A percentile compares a stretch with the other conserved stretches of the same genome.
Conservation (phyloP, 2,797 vertebrate genomes). For the Gila robusta region DNA sequence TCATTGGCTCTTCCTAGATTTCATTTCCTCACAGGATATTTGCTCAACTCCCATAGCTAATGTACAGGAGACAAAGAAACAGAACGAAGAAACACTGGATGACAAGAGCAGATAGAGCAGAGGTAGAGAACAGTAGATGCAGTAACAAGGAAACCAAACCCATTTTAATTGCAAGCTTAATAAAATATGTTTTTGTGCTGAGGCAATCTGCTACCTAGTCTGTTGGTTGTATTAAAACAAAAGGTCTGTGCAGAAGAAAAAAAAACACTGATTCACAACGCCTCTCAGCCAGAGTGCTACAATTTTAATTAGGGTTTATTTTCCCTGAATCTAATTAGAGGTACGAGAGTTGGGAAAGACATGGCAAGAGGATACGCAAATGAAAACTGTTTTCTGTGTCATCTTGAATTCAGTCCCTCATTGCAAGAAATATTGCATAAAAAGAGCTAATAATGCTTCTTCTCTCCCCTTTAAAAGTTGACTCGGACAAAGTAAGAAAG, state of each 20-base stretch:
- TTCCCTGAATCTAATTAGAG: conserved; percentile 80
- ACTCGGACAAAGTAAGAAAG: conserved; percentile 68
- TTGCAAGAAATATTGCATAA: conserved; percentile 54
- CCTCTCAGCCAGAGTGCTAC: conserved; percentile 61
- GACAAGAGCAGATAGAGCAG: conserved; percentile 49
- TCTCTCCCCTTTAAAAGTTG: conserved; percentile 69
- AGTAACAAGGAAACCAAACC: conserved; percentile 72
- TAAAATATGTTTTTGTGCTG: conserved; percentile 63
- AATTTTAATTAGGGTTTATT: conserved; percentile 81
- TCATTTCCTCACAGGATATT: conserved; percentile 83
- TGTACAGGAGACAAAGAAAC: conserved; percentile 65
- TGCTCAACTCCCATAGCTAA: conserved; percentile 76
- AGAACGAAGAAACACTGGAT: conserved; percentile 40
- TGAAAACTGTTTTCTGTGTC: conserved; percentile 77
- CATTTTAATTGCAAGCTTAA: conserved; percentile 70
- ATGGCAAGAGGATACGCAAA: conserved; percentile 68
- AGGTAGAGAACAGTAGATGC: conserved; percentile 62
- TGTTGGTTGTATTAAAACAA: conserved; percentile 59
- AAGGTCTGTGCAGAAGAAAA: conserved; percentile 55
- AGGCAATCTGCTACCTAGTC: conserved; percentile 48
- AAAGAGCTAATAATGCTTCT: conserved; percentile 71
- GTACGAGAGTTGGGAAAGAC: conserved; percentile 62
- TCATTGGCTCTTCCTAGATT: conserved; percentile 56
- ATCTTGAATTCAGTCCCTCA: conserved; percentile 69
- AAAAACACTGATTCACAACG: conserved; percentile 53